Conservation (phyloP, 2,888 invertebrate genomes). For the Pelosia muscerda region DNA sequence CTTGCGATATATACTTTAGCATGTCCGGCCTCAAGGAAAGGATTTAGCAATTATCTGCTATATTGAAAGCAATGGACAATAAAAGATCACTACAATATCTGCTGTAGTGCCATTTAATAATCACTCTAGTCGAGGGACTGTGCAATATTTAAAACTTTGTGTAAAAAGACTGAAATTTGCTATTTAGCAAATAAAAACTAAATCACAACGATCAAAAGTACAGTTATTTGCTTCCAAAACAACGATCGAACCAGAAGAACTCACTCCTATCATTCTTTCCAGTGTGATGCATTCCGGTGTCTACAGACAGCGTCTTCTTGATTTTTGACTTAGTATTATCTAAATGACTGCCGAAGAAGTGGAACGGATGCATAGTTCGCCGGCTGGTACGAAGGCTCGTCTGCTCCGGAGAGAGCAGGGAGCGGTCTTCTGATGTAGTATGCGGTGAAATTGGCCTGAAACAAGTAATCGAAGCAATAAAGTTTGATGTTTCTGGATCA, state of each 20-base stretch:
- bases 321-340: constrained; percentile 81
- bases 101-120: too few relatives aligned
- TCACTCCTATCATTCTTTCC: constrained; percentile 76
- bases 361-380: constrained; percentile 74
- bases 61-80: too few relatives aligned
- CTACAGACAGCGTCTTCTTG: constrained; percentile 83
- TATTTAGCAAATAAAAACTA: too few relatives aligned
- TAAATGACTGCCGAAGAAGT: constrained; percentile 81
- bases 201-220: too few relatives aligned
- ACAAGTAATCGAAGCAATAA: constrained; percentile 2
- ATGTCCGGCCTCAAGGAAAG: too few relatives aligned
- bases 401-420: constrained; percentile 80
- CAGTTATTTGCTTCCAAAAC: neutral
- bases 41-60: too few relatives aligned
- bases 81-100: too few relatives aligned
- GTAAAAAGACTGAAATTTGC: too few relatives aligned
- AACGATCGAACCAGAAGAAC: constrained; percentile 32
- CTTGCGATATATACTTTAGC: too few relatives aligned
- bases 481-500: neutral
- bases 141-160: too few relatives aligned
- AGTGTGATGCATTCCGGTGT: constrained; percentile 85
- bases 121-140: too few relatives aligned
- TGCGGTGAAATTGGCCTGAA: constrained; percentile 81
- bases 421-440: constrained; percentile 78
- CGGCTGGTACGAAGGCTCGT: constrained; percentile 72